Conservation (phyloP, 2,888 invertebrate species). For the Zaprionus bogoriensis region DNA sequence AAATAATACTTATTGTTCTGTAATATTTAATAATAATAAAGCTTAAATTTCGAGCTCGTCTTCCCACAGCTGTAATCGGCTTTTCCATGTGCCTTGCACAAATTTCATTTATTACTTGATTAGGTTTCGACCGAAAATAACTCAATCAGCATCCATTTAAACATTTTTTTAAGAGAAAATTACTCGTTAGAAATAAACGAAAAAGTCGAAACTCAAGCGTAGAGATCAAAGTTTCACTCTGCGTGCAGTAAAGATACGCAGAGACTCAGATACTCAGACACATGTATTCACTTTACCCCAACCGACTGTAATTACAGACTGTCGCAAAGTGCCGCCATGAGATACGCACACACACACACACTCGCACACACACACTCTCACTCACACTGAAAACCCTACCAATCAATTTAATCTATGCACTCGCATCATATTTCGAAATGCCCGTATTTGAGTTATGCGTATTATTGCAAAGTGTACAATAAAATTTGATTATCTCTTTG, state of each 20-base stretch:
- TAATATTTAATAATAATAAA: not conserved
- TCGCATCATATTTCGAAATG: constrained; percentile 28
- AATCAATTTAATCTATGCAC: constrained; percentile 62
- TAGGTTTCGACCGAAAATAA: not conserved
- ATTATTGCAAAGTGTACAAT: constrained; percentile 33
- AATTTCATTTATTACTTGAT: not conserved
- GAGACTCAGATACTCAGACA: not conserved
- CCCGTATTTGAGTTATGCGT: constrained; percentile 7
- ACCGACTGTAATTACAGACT: constrained; percentile 54
- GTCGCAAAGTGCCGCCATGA: constrained; percentile 23
- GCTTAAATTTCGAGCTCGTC: not conserved
- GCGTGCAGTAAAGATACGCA: constrained; percentile 10
- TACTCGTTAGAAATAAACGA: constrained; percentile 37
- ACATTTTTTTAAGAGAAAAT: constrained; percentile 17
- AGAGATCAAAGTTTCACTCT: constrained; percentile 58
- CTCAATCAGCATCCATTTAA: constrained; percentile 2
- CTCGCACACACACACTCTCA: not conserved
- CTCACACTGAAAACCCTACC: constrained; percentile 6
- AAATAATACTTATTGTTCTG: not conserved
- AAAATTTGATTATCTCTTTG: constrained; percentile 42
- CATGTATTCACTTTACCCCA: constrained; percentile 27
- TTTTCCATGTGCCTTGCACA: not conserved
- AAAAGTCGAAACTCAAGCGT: constrained; percentile 22
- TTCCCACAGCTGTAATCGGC: not conserved
- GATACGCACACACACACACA: constrained; percentile 3